Base-by-base conservation (phyloP, 2,113 vertebrate species). In the Bos indicus region DNA sequence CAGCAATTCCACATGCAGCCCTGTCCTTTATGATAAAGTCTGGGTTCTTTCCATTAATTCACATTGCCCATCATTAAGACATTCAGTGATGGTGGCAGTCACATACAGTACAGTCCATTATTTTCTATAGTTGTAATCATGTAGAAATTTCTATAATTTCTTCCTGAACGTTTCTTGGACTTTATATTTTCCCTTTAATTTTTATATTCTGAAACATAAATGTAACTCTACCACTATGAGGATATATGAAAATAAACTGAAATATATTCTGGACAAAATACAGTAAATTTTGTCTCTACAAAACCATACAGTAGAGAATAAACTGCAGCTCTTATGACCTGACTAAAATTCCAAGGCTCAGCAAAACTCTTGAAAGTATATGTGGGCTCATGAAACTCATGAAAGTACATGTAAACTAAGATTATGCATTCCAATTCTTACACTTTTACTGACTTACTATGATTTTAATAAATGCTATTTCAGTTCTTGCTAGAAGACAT, bases 321-420 rank as follows among this genome's bases (percentile, higher is more conserved):
- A 78, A 96, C 33, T 91, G 62, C 2, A 89, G 46, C 13, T 51
- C 0, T 11, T 51, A 2, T 88, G 89, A 84, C 6, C 64, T 96
- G 40, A 96, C 16, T 86, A 40, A 67, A 84, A 83, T 97, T 97
- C 59, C 19, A 92, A 67, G 28, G 4, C 6, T 71, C 59, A 88
- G 97, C 23, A 91, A 97, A 40, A 43, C 92, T 78, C 48, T 60
- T 74, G 96, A 97, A 9, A 59, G 40, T 40, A 28, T 13, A 43
- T 85, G 4, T 84, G 48, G 57, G 43, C 36, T 95, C 40, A 56
- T 85, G 98, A 97, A n/a, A 43, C 92, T 80, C 43, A 62, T 78
- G 96, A 97, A 8, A 57, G 40, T 43, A 33, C 36, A 56, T 85
- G 97, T 33, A 91, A 28, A 77, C n/a, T 6, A 62, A 80, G 26